Percentiles rank a stretch among this genome's conserved stretches.
phyloP scores from a whole-genome alignment of 2,797 vertebrate genomes.

The Sylvilagus floridanus region DNA sequence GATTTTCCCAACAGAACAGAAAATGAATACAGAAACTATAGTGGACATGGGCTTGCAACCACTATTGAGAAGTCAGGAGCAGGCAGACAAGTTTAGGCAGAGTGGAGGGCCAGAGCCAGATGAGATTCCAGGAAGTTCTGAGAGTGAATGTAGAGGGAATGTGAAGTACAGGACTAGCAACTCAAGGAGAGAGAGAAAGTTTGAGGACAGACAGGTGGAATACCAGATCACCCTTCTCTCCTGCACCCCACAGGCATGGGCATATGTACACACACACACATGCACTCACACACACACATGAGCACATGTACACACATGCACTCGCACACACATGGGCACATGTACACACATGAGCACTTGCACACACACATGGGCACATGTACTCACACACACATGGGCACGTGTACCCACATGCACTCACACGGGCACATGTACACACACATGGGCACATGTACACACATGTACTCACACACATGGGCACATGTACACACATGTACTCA shows the following conservation, averaged over 20 bases:
- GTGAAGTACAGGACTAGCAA: not conserved
- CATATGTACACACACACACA: too few species aligned
- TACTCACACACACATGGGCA: too few species aligned
- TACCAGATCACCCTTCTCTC: not conserved
- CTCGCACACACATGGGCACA: not conserved
- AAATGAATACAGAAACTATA: not conserved
- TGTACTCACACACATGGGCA: too few species aligned
- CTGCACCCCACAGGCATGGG: not conserved
- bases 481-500: too few species aligned
- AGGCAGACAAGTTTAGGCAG: not conserved
- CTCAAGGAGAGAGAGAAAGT: not conserved
- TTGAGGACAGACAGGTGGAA: not conserved
- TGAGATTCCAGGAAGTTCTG: not conserved
- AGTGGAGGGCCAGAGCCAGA: not conserved
- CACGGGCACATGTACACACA: too few species aligned
- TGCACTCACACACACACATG: not conserved
- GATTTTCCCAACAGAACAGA: slow-evolving; percentile 36
- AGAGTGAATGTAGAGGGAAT: not conserved
- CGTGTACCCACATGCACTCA: too few species aligned
- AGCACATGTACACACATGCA: not conserved
- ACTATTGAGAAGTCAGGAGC: not conserved
- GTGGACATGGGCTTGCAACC: not conserved
- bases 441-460: too few species aligned
- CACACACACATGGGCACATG: too few species aligned
- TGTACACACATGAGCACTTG: too few species aligned